These are phyloP conservation scores for Acrocephalus kingi DNA, from an alignment of 2,113 vertebrate species.

Conservation along the genomic window DNA sequence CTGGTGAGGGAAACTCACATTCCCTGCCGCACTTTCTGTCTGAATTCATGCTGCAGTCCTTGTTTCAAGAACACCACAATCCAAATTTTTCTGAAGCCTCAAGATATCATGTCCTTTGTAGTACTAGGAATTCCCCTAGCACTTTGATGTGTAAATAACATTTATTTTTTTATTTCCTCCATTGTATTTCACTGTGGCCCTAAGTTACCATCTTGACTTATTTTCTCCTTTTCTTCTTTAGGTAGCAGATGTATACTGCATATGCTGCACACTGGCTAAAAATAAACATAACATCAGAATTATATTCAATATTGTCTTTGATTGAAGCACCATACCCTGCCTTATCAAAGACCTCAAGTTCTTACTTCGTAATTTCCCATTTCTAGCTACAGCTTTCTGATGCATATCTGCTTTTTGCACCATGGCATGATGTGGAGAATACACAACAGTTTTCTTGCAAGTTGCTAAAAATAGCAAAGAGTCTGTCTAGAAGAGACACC, in stretches of 20 bases:
- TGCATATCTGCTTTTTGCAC: background rate
- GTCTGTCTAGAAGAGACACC: background rate
- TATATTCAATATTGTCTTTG: background rate
- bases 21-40: background rate
- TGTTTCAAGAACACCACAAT: background rate
- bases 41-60: background rate
- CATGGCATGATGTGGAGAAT: rapidly evolving
- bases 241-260: background rate
- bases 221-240: background rate
- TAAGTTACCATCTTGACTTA: background rate
- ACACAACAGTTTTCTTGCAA: background rate
- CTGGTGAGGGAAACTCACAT: background rate
- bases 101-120: background rate
- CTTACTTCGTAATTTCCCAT: background rate
- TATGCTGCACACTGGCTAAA: background rate
- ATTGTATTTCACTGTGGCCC: background rate
- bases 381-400: background rate
- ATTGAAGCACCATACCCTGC: background rate
- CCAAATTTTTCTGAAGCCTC: background rate
- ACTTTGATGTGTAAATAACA: background rate
- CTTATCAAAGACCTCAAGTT: background rate
- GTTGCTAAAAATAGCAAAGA: conserved; percentile 24
- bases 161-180: background rate
- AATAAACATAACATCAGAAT: background rate
- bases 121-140: background rate